Evolutionary conservation across 2,888 invertebrate genomes (phyloP).

Genomic region (Neocrepidodera transversa): DNA sequence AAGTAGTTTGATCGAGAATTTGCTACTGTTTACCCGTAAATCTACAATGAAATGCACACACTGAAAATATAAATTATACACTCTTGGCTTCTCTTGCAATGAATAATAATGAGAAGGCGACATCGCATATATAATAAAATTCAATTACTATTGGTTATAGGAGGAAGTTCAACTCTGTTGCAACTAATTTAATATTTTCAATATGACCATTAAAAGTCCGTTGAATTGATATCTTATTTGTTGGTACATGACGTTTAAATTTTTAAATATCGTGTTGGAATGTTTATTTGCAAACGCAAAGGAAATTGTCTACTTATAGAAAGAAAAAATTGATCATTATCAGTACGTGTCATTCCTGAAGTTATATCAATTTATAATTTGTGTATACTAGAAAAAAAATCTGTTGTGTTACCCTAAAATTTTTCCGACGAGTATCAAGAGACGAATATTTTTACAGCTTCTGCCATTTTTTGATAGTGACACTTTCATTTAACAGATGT

Average conservation of each 20-base stretch:
- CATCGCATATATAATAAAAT: constrained; percentile 33
- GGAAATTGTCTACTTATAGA: no score
- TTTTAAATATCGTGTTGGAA: constrained; percentile 4
- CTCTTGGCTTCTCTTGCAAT: constrained; percentile 28
- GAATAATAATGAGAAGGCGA: constrained; percentile 37
- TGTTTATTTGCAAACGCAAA: no score
- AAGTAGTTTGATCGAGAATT: constrained; percentile 37
- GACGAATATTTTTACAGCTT: no score
- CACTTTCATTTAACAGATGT: no score
- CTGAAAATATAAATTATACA: constrained; percentile 37
- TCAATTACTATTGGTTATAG: constrained; percentile 34
- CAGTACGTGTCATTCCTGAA: no score
- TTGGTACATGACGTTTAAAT: neutral
- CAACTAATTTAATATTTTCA: constrained; percentile 21
- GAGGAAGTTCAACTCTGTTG: constrained; percentile 19
- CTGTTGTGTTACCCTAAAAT: no score
- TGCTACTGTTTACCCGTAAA: constrained; percentile 41
- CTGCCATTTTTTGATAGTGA: no score
- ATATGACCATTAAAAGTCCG: constrained; percentile 10
- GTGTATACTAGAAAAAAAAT: no score
- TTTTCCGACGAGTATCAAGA: no score
- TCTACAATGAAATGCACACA: constrained; percentile 36
- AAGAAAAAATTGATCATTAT: no score
- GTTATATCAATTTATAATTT: no score
- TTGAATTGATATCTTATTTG: constrained; percentile 16